Percentiles rank a stretch among this genome's conserved stretches.
Conservation (phyloP, 2,888 invertebrate genomes). For the Conomelus anceps region DNA sequence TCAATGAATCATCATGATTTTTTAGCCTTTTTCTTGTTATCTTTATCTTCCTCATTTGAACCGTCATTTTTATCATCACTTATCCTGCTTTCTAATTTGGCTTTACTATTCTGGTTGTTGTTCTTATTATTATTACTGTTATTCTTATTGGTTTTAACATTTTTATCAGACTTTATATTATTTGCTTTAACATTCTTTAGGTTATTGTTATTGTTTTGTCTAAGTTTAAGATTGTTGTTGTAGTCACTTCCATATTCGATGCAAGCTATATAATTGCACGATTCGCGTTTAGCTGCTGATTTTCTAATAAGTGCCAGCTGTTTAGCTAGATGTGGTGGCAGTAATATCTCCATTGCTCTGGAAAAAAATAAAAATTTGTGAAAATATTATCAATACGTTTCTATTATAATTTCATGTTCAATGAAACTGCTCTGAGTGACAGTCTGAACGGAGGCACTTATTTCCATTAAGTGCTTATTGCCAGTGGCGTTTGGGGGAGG, state of each 20-base stretch:
- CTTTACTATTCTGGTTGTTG: not conserved
- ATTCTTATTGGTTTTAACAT: not conserved
- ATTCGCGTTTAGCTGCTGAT: slow-evolving; percentile 31
- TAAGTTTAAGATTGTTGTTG: slow-evolving; percentile 9
- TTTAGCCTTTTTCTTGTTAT: not conserved
- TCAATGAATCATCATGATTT: not conserved
- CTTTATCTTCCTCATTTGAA: not conserved
- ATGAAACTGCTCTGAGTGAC: too few relatives aligned
- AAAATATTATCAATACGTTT: too few relatives aligned
- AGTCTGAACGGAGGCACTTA: too few relatives aligned
- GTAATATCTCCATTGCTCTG: slow-evolving; percentile 35
- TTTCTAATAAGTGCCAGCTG: slow-evolving; percentile 33
- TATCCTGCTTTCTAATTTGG: not conserved
- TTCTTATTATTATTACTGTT: not conserved
- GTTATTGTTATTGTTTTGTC: not conserved
- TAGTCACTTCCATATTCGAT: slow-evolving; percentile 22
- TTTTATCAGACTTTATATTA: not conserved
- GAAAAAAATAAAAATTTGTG: slow-evolving; percentile 15
- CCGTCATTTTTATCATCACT: not conserved
- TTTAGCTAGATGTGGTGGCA: slow-evolving; percentile 32
- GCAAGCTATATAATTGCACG: slow-evolving; percentile 35
- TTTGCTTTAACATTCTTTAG: not conserved
- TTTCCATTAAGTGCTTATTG: too few relatives aligned
- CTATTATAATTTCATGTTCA: too few relatives aligned
- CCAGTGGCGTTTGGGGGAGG: too few relatives aligned